Conservation (phyloP, 2,113 vertebrate species). For the Callipepla californica region DNA sequence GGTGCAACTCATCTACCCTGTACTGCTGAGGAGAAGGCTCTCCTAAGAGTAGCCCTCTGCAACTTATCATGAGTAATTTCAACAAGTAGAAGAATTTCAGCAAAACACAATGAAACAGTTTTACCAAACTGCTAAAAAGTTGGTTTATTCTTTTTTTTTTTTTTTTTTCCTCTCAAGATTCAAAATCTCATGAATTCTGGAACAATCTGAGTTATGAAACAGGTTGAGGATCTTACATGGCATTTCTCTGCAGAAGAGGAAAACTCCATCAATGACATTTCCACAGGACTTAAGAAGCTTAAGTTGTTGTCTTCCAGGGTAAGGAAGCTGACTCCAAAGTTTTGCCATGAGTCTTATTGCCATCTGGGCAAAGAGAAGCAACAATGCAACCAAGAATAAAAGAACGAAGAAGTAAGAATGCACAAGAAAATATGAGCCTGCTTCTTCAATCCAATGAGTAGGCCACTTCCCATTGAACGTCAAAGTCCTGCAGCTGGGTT, state of each 20-base stretch:
- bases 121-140: background rate
- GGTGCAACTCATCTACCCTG: background rate
- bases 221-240: background rate
- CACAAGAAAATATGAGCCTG: background rate
- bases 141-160: background rate
- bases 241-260: background rate
- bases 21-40: background rate
- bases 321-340: background rate
- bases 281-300: background rate
- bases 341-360: background rate
- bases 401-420: background rate
- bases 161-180: background rate
- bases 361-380: background rate
- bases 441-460: background rate
- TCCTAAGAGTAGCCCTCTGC: background rate
- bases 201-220: background rate
- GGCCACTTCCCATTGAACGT: background rate
- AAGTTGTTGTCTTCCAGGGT: background rate
- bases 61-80: background rate
- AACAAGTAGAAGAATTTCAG: background rate
- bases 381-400: background rate
- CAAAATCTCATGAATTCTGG: background rate
- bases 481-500: background rate
- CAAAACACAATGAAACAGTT: background rate
- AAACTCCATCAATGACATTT: background rate